A percentile compares a stretch with the other conserved stretches of the same genome.
Evolutionary conservation across 2,113 vertebrate species (phyloP).

Genomic region (Atlantisia rogersi): DNA sequence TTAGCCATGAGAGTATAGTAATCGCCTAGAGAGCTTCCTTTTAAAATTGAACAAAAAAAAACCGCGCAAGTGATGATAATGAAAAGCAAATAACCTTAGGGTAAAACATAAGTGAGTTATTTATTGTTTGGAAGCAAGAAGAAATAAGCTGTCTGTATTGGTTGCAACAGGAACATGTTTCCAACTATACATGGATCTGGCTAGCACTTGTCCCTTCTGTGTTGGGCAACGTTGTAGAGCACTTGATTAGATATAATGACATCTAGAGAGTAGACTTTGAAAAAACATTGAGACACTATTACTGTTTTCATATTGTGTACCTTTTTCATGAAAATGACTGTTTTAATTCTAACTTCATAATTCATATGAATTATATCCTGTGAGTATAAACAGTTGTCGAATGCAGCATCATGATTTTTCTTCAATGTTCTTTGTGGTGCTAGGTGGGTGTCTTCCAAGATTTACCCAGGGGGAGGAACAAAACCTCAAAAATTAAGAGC

Average conservation of each 20-base stretch:
- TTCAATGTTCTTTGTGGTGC: neutral
- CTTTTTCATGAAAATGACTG: neutral
- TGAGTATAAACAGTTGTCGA: neutral
- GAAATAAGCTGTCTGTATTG: neutral
- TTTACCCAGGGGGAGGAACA: too few relatives aligned
- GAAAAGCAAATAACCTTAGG: slow-evolving; percentile 27
- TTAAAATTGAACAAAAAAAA: slow-evolving; percentile 8
- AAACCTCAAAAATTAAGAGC: neutral
- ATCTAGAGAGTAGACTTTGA: neutral
- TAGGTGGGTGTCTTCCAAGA: neutral
- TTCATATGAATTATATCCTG: neutral
- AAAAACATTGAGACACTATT: neutral
- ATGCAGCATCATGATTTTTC: neutral
- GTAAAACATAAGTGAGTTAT: neutral
- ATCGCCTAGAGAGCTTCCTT: slow-evolving; percentile 1
- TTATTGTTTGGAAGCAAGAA: slow-evolving; percentile 2
- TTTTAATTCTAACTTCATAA: neutral
- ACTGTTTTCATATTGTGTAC: neutral
- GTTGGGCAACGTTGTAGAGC: neutral
- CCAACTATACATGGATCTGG: neutral
- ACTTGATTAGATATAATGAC: neutral
- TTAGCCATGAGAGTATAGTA: slow-evolving; percentile 21
- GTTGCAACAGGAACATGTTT: neutral
- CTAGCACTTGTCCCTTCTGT: neutral
- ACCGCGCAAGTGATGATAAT: slow-evolving; percentile 1